Conservation (phyloP, 2,797 vertebrate species). For the Pteropus rufus region DNA sequence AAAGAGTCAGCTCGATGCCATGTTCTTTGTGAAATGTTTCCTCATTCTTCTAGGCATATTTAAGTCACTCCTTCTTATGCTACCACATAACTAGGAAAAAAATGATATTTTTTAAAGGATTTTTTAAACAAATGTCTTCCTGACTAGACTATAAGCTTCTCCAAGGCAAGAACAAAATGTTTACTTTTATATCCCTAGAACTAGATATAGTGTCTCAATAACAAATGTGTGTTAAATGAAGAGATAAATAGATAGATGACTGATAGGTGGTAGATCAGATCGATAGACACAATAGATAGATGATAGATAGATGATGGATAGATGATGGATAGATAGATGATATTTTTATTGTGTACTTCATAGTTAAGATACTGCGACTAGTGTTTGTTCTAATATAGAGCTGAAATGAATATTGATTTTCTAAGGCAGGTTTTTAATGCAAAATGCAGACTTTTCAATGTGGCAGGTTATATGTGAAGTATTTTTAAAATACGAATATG, state of each 20-base stretch:
- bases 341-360: not conserved
- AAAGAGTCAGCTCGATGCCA: not conserved
- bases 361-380: not conserved
- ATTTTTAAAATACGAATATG: conserved; percentile 63
- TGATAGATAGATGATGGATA: not conserved
- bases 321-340: not conserved
- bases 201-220: not conserved
- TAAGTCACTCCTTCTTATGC: not conserved
- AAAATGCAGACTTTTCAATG: conserved; percentile 64
- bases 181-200: not conserved
- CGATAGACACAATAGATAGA: not conserved
- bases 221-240: not conserved
- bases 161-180: not conserved
- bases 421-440: conserved; percentile 30
- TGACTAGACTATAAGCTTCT: not conserved
- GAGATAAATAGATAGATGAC: not conserved
- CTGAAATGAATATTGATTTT: conserved; percentile 62
- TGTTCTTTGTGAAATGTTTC: not conserved
- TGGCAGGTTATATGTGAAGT: conserved; percentile 51
- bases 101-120: not conserved
- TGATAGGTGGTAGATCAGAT: not conserved
- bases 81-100: not conserved
- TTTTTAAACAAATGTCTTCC: not conserved
- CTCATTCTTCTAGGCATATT: not conserved
- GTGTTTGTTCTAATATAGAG: not conserved